Base-by-base conservation (phyloP, 2,888 invertebrate genomes). In the Drosophila vallismaia region DNA sequence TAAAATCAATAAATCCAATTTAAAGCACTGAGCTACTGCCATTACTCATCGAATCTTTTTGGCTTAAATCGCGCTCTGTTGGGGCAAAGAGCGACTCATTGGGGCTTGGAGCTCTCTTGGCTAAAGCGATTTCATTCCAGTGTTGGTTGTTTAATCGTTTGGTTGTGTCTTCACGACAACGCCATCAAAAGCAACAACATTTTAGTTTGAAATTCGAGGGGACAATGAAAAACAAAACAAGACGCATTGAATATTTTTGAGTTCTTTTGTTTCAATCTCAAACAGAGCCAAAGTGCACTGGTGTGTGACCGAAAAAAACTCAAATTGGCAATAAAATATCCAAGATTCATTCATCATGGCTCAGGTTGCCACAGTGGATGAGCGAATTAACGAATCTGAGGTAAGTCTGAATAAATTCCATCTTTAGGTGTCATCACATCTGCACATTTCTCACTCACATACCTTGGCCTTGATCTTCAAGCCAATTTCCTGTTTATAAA, bases 131-230 rank as follows among this genome's bases (percentile, higher is more conserved):
- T 79, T 89, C 82, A 91, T 89, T 91, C 76, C 58, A 68, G 58
- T 76, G 79, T 74, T 70, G 79, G 75, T 86, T 88, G 91, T 88
- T 90, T 78, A 80, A 80, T 84, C 88, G 90, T 88, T 87, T 77
- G 85, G 91, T 90, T 89, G 91, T 89, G 84, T 83, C 67, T 66
- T 88, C 74, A 87, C 85, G 79, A 70, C 77, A 74, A 87, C 75
- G 66, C 33, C 49, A 4, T 59, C 29, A 51, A 44, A 63, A 70
- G 56, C 55, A 70, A 46, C 10, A 70, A 74, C 71, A 69, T 63
- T 58, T 82, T 54, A 59, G 53, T 51, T 49, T 54, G 38, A 44
- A 29, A 55, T 51, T 67, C 24, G 38, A 46, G 45, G 45, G 63
- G 36, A 59, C 49, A 62, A 52, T 45, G 55, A 58, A 71, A 71